Percentiles rank a stretch among this genome's conserved stretches.
These are phyloP conservation scores for Heliconius nattereri DNA, from an alignment of 1,140 invertebrate genomes.

Conservation along the genomic window DNA sequence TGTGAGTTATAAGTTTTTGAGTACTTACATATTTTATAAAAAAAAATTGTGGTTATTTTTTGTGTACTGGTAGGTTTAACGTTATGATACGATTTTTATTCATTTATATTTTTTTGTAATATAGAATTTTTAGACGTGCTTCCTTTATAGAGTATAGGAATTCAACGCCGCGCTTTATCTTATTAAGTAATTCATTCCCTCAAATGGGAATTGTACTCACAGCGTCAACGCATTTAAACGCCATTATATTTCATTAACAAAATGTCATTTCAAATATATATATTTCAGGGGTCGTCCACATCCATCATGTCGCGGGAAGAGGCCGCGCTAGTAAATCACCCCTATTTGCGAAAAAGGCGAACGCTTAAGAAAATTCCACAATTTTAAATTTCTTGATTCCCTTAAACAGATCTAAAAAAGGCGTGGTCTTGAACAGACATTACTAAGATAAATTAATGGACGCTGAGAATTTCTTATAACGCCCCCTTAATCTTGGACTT, in stretches of 20 bases:
- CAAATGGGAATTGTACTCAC: not conserved
- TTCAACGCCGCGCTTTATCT: too few relatives aligned
- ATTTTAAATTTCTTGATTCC: slow-evolving; percentile 60
- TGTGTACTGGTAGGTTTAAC: too few relatives aligned
- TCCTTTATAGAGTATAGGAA: too few relatives aligned
- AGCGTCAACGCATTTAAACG: not conserved
- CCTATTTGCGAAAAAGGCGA: slow-evolving; percentile 47
- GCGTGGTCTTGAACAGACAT: slow-evolving; percentile 56
- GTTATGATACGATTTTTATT: too few relatives aligned
- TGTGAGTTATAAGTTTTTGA: too few relatives aligned
- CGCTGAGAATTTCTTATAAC: slow-evolving; percentile 45
- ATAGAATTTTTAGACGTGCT: too few relatives aligned
- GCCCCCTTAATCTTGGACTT: slow-evolving; percentile 3
- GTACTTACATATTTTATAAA: too few relatives aligned
- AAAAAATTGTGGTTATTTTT: too few relatives aligned
- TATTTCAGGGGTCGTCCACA: slow-evolving; percentile 29
- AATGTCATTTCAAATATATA: slow-evolving; percentile 27
- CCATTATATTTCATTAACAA: slow-evolving; percentile 14
- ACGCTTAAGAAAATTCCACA: slow-evolving; percentile 46
- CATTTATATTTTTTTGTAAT: too few relatives aligned
- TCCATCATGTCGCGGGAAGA: slow-evolving; percentile 45
- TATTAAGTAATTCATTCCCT: too few relatives aligned
- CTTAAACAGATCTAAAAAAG: slow-evolving; percentile 63
- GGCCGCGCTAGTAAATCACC: slow-evolving; percentile 44
- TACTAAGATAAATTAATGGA: slow-evolving; percentile 68